These are phyloP conservation scores for Zeus faber DNA, from an alignment of 2,113 vertebrate species.

Conservation along the genomic window DNA sequence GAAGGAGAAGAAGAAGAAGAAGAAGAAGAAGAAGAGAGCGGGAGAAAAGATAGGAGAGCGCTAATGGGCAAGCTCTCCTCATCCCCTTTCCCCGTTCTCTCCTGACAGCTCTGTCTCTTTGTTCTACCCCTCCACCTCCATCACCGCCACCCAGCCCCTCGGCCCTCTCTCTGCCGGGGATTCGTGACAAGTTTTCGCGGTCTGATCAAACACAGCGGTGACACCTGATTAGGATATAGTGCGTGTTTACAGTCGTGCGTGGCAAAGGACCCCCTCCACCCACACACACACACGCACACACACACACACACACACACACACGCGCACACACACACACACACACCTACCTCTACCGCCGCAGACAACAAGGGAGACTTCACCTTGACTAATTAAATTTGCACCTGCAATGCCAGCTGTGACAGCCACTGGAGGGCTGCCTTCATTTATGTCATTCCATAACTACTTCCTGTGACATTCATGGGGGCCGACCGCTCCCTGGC, in stretches of 20 bases:
- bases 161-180: constrained; percentile 87
- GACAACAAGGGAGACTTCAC: constrained; percentile 88
- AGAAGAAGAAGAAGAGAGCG: too few relatives aligned
- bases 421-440: constrained; percentile 77
- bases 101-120: constrained; percentile 88
- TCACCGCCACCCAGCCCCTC: constrained; percentile 77
- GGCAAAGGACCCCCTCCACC: constrained; percentile 69
- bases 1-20: too few relatives aligned
- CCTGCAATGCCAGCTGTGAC: constrained; percentile 84
- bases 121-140: constrained; percentile 78
- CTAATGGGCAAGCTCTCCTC: constrained; percentile 87
- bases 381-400: constrained; percentile 96
- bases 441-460: constrained; percentile 73
- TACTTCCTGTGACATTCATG: constrained; percentile 65
- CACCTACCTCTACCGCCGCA: constrained; percentile 14
- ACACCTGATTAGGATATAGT: constrained; percentile 91
- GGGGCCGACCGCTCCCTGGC: constrained; percentile 50
- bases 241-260: constrained; percentile 91
- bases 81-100: constrained; percentile 77
- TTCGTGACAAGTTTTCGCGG: constrained; percentile 88
- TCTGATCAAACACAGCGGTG: constrained; percentile 92
- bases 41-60: constrained; percentile 60
- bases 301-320: constrained; percentile 2
- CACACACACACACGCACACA: constrained; percentile 2
- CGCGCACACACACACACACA: constrained; percentile 6